Conservation (phyloP, 1,140 invertebrate genomes). For the Oreohelix idahoensis region DNA sequence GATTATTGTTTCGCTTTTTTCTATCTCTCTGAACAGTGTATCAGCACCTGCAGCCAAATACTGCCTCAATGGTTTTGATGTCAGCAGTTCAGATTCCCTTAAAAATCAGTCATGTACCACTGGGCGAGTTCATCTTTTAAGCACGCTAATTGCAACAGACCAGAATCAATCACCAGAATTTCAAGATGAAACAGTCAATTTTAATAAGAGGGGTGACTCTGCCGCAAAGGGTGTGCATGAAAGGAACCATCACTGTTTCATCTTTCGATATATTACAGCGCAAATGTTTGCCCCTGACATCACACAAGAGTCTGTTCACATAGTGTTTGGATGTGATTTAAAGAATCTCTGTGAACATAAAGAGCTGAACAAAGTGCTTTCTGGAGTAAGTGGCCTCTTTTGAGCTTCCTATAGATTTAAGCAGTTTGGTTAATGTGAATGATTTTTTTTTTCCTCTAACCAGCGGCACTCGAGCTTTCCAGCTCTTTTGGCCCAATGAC, state of each 20-base stretch:
- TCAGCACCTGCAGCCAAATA: neutral
- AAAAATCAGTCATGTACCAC: conserved; percentile 22
- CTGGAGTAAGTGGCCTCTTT: neutral
- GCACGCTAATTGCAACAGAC: neutral
- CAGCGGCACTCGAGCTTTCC: too few relatives aligned
- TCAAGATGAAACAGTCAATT: neutral
- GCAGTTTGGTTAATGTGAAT: too few relatives aligned
- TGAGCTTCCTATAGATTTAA: too few relatives aligned
- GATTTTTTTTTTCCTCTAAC: too few relatives aligned
- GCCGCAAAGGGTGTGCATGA: neutral
- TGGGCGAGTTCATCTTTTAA: neutral
- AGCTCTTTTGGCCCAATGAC: too few relatives aligned
- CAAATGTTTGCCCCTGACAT: neutral
- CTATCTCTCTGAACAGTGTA: neutral
- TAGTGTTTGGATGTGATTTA: conserved; percentile 19
- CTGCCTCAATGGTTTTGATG: conserved; percentile 15
- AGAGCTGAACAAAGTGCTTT: neutral
- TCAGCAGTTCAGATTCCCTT: neutral
- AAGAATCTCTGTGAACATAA: conserved; percentile 2
- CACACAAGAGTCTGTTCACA: neutral
- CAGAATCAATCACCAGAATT: neutral
- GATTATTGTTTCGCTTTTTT: neutral
- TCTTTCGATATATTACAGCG: neutral
- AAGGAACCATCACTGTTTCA: neutral
- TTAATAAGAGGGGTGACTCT: neutral